These are phyloP conservation scores for Altica lythri DNA, from an alignment of 2,888 invertebrate species.

Conservation along the genomic window DNA sequence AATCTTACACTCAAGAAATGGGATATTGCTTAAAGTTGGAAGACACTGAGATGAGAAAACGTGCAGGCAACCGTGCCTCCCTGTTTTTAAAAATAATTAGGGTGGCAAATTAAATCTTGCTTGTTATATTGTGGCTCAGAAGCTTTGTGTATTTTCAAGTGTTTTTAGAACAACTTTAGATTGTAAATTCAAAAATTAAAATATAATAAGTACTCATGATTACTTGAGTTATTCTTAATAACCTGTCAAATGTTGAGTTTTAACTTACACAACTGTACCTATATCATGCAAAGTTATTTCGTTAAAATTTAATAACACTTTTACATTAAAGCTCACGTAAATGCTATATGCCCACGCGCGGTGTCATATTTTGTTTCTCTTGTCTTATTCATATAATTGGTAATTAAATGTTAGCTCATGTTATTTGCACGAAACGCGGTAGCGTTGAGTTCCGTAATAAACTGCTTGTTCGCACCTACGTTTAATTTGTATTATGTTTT, in stretches of 20 bases:
- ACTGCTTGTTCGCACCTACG: slow-evolving; percentile 15
- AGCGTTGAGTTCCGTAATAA: slow-evolving; percentile 11
- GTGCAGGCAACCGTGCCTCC: neutral
- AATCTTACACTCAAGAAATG: slow-evolving; percentile 20
- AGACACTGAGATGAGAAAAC: slow-evolving; percentile 8
- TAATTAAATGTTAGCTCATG: slow-evolving; percentile 12
- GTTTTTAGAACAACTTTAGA: no score
- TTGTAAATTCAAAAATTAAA: no score
- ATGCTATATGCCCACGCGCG: slow-evolving; percentile 2
- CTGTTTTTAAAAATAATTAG: slow-evolving; percentile 3
- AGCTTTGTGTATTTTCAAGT: no score
- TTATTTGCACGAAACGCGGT: slow-evolving; percentile 13
- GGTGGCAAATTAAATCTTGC: neutral
- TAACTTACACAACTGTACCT: neutral
- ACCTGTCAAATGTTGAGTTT: neutral
- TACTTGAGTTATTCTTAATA: neutral
- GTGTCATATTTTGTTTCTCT: slow-evolving; percentile 9
- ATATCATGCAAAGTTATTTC: neutral
- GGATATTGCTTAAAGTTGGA: slow-evolving; percentile 16
- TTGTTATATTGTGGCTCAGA: neutral
- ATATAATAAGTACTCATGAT: no score
- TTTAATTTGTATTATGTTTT: slow-evolving; percentile 16
- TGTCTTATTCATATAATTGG: slow-evolving; percentile 17
- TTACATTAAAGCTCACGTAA: slow-evolving; percentile 1
- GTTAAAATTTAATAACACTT: slow-evolving; percentile 5